Conservation (phyloP, 2,113 vertebrate species). For the Psilopogon haemacephalus region DNA sequence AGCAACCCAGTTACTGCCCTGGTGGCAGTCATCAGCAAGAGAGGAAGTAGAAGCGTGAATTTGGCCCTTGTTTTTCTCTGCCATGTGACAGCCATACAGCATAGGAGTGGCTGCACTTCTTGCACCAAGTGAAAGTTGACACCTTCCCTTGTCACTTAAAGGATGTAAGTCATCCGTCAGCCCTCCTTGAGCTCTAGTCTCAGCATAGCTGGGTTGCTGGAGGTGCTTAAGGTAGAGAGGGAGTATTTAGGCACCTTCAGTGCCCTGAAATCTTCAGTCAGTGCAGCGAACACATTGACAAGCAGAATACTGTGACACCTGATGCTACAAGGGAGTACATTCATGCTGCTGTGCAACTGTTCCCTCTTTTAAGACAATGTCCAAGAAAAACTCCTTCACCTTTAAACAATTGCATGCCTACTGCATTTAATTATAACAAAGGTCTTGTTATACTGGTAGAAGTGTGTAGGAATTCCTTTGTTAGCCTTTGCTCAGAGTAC, state of each 20-base stretch:
- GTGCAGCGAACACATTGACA: background rate
- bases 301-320: background rate
- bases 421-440: background rate
- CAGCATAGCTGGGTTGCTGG: background rate
- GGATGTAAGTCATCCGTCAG: background rate
- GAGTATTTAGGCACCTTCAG: background rate
- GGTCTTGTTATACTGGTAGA: accelerated
- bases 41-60: background rate
- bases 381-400: background rate
- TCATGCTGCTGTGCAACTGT: background rate
- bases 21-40: background rate
- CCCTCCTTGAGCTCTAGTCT: background rate
- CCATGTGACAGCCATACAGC: background rate
- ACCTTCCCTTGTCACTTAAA: background rate
- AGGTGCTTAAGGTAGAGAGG: background rate
- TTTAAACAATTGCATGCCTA: background rate
- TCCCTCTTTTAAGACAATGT: background rate
- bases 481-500: too few species aligned
- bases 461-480: too few species aligned
- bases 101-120: background rate
- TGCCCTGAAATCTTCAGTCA: background rate
- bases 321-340: background rate
- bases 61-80: background rate
- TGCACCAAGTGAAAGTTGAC: background rate
- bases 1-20: background rate